phyloP scores from a whole-genome alignment of 2,888 invertebrate genomes.

The Lochmaea crataegi region DNA sequence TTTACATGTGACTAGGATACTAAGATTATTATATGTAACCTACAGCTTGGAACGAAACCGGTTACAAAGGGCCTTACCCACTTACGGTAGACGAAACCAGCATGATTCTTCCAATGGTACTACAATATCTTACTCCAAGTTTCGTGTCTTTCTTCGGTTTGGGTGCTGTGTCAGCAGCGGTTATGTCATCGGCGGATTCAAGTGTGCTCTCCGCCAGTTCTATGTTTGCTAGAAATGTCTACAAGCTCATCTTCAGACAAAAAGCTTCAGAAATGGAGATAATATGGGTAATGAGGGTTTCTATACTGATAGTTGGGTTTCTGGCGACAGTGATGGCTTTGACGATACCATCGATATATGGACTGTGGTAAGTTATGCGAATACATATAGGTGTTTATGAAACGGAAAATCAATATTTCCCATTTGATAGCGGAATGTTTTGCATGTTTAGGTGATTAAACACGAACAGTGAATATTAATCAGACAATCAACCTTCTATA shows the following conservation, averaged over 20 bases:
- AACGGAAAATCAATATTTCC: too few relatives aligned
- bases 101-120: constrained; percentile 96
- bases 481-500: too few relatives aligned
- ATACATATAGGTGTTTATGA: too few relatives aligned
- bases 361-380: constrained; percentile 81
- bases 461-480: too few relatives aligned
- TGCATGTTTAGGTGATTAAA: too few relatives aligned
- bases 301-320: constrained; percentile 92
- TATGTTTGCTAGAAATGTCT: constrained; percentile 99
- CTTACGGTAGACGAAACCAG: constrained; percentile 83
- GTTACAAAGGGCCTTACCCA: constrained; percentile 80
- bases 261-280: constrained; percentile 98
- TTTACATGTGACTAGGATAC: not conserved
- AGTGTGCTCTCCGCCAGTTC: constrained; percentile 97
- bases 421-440: too few relatives aligned
- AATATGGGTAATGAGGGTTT: constrained; percentile 93
- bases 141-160: constrained; percentile 93
- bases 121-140: constrained; percentile 95
- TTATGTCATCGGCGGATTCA: constrained; percentile 99
- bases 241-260: constrained; percentile 96
- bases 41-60: constrained; percentile 96
- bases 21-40: not conserved
- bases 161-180: constrained; percentile 98
- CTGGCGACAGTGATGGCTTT: constrained; percentile 96
- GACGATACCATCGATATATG: constrained; percentile 97